Base-by-base conservation (phyloP, 2,888 invertebrate species). In the Lepidochrysops patricia region DNA sequence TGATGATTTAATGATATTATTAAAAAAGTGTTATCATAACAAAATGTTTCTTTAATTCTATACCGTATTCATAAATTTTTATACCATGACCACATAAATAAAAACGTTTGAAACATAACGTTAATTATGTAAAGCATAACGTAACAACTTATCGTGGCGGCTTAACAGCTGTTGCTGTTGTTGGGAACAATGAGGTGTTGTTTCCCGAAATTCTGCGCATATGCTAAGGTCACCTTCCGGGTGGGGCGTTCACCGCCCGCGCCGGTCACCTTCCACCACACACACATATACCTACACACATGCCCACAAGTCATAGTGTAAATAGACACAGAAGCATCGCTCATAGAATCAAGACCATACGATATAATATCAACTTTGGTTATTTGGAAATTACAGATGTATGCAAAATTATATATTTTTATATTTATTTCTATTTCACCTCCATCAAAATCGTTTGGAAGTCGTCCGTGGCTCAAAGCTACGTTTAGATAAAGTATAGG, bases 191-290 rank as follows among this genome's bases (percentile, higher is more conserved):
- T 32, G 50, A 27, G 57, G 34, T 23, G 48, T 19, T 43, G 56
- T 57, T 58, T 68, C 75, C 74, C 76, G 79, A 71, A 79, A 77
- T 74, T 76, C 74, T 76, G 73, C 71, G 72, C 72, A 71, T 69
- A 64, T 63, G 69, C 68, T 71, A 75, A 80, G 85, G 86, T 86
- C 74, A 87, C 87, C 83, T 85, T 84, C 81, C 84, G 82, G 82
- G 81, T 77, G 79, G 75, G 74, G 70, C 70, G 69, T 71, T 72
- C 69, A 72, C 72, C 72, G 66, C 59, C 57, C 57, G 60, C 71
- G 68, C 69, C 70, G 78, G 80, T 80, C 80, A 82, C 81, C 82
- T 80, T 66, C 64, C 61, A 64, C 37, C 26, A 37, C 57, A 25
- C 37, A 32, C 58, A 25, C 58, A 23, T 13, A 25, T n/a, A 57